Base-by-base conservation (phyloP, 2,888 invertebrate genomes). In the Tricholauxania praeusta region DNA sequence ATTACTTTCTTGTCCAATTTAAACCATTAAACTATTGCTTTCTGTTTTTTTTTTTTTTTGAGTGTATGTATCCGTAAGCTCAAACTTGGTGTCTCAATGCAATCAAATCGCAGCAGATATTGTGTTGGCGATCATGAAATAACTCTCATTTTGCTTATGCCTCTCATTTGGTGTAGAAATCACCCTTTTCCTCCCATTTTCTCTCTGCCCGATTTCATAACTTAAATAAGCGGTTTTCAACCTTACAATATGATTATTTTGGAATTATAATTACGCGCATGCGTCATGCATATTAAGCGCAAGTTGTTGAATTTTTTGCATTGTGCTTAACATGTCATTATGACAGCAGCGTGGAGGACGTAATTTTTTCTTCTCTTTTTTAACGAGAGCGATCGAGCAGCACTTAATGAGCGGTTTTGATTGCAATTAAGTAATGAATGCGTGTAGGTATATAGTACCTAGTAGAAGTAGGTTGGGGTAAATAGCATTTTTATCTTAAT, bases 231-330 rank as follows among this genome's bases (percentile, higher is more conserved):
- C 39, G 10, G 39, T 39, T 39, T 10, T 39, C 7, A 10, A 39
- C 39, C 39, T 10, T 10, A 39, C 39, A 39, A 39, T 39, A 39
- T 39, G 39, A 39, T 39, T 39, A 32, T 63, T 32, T 63, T 63
- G 51, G 51, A 57, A 60, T 69, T 60, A 60, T 60, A 69, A 69
- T 69, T 60, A 69, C 59, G 69, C 69, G 69, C 69, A 69, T 69
- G 69, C 69, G 69, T 69, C 69, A 69, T 69, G 69, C 60, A 69
- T 51, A 60, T 69, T 60, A 69, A 17, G 51, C n/a, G 22, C 51
- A 14, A 69, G 51, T 39, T 48, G 48, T 49, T 60, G 53, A 15
- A 55, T 49, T 48, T 28, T 59, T 39, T 60, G 57, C 60, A 57
- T 60, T 57, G 19, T 19, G 22, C 19, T 55, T 55, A 53, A 28